phyloP scores from a whole-genome alignment of 1,140 invertebrate genomes.

The Habropoda laboriosa region DNA sequence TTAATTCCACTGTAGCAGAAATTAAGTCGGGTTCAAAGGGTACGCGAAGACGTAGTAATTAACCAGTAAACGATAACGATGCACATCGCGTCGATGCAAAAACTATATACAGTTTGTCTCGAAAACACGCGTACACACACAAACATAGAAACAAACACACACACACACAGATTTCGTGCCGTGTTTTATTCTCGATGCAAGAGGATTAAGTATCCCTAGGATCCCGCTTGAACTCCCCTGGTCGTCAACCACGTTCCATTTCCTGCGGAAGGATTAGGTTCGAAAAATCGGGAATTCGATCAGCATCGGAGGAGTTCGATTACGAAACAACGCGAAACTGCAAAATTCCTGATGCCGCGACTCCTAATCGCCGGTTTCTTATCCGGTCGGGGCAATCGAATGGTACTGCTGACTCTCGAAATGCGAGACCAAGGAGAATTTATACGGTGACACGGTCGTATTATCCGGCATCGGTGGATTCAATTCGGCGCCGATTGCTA shows the following conservation, averaged over 20 bases:
- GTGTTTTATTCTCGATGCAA: neutral
- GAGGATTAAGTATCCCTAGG: slow-evolving; percentile 9
- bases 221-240: neutral
- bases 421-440: slow-evolving; percentile 11
- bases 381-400: neutral
- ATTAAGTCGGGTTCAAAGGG: slow-evolving; percentile 17
- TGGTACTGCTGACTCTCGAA: slow-evolving; percentile 15
- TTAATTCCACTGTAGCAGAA: neutral
- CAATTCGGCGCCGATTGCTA: neutral
- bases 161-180: no score
- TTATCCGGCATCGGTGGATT: slow-evolving; percentile 11
- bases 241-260: slow-evolving; percentile 31
- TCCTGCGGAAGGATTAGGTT: slow-evolving; percentile 31
- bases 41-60: neutral
- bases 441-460: slow-evolving; percentile 19
- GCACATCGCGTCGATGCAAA: neutral
- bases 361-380: slow-evolving; percentile 18
- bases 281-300: slow-evolving; percentile 30
- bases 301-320: slow-evolving; percentile 7
- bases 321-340: slow-evolving; percentile 11
- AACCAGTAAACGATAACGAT: neutral
- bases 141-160: no score
- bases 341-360: neutral
- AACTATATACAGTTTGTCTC: neutral
- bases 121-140: no score